These are phyloP conservation scores for Ceratoteleas bidentatus DNA, from an alignment of 1,140 invertebrate genomes.

Conservation along the genomic window DNA sequence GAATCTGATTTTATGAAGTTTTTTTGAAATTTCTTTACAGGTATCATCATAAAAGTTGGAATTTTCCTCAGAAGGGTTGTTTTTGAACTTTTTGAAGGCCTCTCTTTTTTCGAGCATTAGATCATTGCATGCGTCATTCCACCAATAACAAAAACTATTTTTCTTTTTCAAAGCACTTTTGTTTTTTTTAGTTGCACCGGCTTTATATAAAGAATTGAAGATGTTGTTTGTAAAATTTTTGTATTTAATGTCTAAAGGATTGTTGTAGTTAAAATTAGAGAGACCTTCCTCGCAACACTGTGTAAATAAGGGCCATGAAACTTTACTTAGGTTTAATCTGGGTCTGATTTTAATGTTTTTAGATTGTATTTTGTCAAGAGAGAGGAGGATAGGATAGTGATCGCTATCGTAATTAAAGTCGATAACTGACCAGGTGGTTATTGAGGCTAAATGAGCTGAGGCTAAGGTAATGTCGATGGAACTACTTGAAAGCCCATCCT, in stretches of 20 bases:
- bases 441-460: neutral
- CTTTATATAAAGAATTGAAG: neutral
- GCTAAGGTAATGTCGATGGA: neutral
- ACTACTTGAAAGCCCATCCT: neutral
- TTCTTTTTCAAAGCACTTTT: no score
- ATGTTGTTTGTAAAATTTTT: neutral
- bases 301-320: no score
- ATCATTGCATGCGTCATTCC: neutral
- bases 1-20: neutral
- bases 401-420: no score
- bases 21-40: neutral
- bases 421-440: no score
- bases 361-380: no score
- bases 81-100: neutral
- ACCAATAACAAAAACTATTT: neutral
- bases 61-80: neutral
- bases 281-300: no score
- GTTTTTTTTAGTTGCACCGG: neutral
- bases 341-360: no score
- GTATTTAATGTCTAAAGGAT: neutral
- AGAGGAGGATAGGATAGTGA: no score
- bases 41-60: neutral
- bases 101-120: neutral
- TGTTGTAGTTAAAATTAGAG: no score
- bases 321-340: no score